Base-by-base conservation (phyloP, 2,888 invertebrate species). In the Oscheius sp. region DNA sequence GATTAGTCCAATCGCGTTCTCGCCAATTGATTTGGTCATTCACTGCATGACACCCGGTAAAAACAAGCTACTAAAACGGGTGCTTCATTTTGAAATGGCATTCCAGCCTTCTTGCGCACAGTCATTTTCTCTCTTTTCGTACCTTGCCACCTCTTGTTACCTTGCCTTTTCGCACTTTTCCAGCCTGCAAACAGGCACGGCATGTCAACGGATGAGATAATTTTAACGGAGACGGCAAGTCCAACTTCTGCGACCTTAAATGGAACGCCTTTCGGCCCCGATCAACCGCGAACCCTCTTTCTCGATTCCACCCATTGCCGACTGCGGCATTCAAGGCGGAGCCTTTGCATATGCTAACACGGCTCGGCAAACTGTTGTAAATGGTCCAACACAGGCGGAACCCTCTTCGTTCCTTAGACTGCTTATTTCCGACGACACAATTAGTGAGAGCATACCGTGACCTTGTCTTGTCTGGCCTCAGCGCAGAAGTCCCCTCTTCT, bases 311-410 rank as follows among this genome's bases (percentile, higher is more conserved):
- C 53, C 66, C 42, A n/a, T 47, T 63, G 53, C 29, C 13, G 48
- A 11, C 13, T 21, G 21, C 68, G 68, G 55, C 68, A 68, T 55
- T 68, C 68, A 55, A 33, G 68, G 68, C 68, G 68, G 68, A 53
- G 55, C 55, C 32, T 37, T 55, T 55, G 68, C 68, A 68, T 68
- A 68, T 68, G 68, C 68, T 68, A 68, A 68, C 68, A 68, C 48
- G 53, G 63, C 63, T 63, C 63, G 48, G 63, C 68, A 55, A 68
- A 68, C 68, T 53, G 68, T 55, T 68, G 68, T 68, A 68, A 68
- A 68, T 55, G n/a, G 53, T 21, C 21, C 32, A 47, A 32, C 55
- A 21, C 7, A 7, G 58, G 33, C 35, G 29, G 29, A 21, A 58
- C 29, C 63, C 48, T 21, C 42, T 42, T 42, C 42, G 42, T 42